Evolutionary conservation across 2,113 vertebrate genomes (phyloP).

Genomic region (Hemichromis elongatus): DNA sequence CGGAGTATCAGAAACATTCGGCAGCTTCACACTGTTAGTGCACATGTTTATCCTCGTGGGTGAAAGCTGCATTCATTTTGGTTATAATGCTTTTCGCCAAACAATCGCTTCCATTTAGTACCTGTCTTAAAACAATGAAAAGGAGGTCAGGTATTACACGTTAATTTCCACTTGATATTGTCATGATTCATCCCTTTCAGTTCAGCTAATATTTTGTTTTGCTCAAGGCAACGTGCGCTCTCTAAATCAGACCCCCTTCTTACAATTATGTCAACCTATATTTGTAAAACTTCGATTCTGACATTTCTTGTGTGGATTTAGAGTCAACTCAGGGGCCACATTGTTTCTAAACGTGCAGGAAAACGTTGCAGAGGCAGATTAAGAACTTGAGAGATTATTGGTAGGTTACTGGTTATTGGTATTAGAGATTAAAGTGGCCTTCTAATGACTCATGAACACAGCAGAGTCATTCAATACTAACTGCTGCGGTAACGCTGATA

Average conservation of each 20-base stretch:
- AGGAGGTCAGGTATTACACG: neutral
- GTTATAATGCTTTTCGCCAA: slow-evolving; percentile 22
- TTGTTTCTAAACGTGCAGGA: neutral
- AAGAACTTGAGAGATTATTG: neutral
- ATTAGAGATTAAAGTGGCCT: neutral
- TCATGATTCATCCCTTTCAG: neutral
- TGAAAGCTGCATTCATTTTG: slow-evolving; percentile 26
- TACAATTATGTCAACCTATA: neutral
- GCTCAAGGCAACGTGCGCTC: neutral
- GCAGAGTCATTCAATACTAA: neutral
- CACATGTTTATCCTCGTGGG: slow-evolving; percentile 41
- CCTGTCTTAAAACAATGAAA: slow-evolving; percentile 21
- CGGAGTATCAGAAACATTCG: slow-evolving; percentile 57
- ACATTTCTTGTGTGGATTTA: neutral
- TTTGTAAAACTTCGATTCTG: neutral
- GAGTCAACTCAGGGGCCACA: neutral
- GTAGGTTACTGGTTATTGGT: neutral
- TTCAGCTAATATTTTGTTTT: neutral
- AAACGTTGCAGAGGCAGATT: neutral
- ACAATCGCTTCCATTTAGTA: slow-evolving; percentile 27
- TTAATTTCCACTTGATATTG: slow-evolving; percentile 4
- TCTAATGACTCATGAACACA: slow-evolving; percentile 1
- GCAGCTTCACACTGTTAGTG: slow-evolving; percentile 52
- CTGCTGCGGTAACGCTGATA: neutral
- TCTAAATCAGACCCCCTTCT: neutral